Evolutionary conservation across 2,113 vertebrate species (phyloP).

Genomic region (Pyxicephalus adspersus): DNA sequence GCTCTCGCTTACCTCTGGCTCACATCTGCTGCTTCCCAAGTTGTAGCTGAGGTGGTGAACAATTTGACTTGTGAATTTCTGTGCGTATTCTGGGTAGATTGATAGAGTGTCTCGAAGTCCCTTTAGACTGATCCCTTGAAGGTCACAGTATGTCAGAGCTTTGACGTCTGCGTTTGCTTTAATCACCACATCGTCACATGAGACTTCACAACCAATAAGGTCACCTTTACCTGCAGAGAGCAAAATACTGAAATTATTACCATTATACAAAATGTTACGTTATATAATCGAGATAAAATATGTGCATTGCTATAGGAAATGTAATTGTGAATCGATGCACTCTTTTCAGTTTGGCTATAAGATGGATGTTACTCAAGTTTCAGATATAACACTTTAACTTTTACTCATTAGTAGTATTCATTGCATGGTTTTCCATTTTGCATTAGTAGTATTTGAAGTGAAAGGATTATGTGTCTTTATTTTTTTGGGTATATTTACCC

Average conservation of each 20-base stretch:
- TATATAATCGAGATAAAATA: too few relatives aligned
- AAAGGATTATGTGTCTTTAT: too few relatives aligned
- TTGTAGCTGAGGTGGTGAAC: constrained; percentile 71
- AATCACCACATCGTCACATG: constrained; percentile 62
- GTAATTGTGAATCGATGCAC: too few relatives aligned
- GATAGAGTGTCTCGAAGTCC: constrained; percentile 67
- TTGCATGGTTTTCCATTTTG: too few relatives aligned
- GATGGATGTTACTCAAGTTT: too few relatives aligned
- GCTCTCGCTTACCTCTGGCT: constrained; percentile 62
- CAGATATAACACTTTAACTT: too few relatives aligned
- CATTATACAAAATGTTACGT: too few relatives aligned
- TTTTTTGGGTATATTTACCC: too few relatives aligned
- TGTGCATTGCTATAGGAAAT: too few relatives aligned
- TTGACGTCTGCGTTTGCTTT: constrained; percentile 69
- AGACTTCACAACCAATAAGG: constrained; percentile 70
- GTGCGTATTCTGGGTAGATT: constrained; percentile 70
- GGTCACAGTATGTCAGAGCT: constrained; percentile 70
- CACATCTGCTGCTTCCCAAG: constrained; percentile 64
- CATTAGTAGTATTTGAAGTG: too few relatives aligned
- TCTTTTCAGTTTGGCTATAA: too few relatives aligned
- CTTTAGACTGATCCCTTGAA: constrained; percentile 69
- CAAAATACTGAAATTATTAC: background rate
- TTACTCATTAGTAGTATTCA: too few relatives aligned
- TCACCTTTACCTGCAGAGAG: constrained; percentile 68
- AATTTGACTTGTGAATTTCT: constrained; percentile 67